These are phyloP conservation scores for Psittacula echo DNA, from an alignment of 2,797 vertebrate genomes.

Conservation along the genomic window DNA sequence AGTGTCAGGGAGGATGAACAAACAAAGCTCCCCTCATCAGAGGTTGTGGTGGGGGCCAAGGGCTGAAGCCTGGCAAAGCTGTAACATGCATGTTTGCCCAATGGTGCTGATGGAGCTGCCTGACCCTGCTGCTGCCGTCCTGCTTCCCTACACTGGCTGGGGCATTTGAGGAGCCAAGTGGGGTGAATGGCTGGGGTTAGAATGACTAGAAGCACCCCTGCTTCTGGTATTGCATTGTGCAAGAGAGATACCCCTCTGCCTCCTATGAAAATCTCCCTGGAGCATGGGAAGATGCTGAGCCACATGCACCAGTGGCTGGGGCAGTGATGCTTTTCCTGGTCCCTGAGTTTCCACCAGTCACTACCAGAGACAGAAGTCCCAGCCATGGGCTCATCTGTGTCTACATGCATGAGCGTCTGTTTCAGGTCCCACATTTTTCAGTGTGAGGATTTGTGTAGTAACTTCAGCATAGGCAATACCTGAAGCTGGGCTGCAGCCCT, in stretches of 20 bases:
- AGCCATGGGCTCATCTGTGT: rapidly evolving
- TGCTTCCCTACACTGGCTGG: neutral
- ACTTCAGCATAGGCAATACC: neutral
- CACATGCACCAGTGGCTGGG: rapidly evolving
- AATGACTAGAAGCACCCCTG: neutral
- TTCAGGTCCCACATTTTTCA: neutral
- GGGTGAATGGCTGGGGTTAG: neutral
- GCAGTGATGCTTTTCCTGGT: neutral
- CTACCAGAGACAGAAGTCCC: rapidly evolving
- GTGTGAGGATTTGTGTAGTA: neutral
- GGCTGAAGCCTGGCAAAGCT: neutral
- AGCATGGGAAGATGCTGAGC: neutral
- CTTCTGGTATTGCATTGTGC: neutral
- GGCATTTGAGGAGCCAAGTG: neutral
- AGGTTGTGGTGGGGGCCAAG: rapidly evolving
- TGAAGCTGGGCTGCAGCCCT: neutral
- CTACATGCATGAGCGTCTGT: neutral
- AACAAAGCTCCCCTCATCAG: neutral
- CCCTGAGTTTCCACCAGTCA: neutral
- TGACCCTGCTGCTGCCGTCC: neutral
- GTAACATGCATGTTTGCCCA: neutral
- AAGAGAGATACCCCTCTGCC: neutral
- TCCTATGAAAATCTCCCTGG: neutral
- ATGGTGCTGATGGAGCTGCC: neutral
- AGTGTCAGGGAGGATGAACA: neutral